A percentile compares a stretch with the other conserved stretches of the same genome.
Evolutionary conservation across 2,797 vertebrate species (phyloP).

Genomic region (Pantherophis vulpinus): DNA sequence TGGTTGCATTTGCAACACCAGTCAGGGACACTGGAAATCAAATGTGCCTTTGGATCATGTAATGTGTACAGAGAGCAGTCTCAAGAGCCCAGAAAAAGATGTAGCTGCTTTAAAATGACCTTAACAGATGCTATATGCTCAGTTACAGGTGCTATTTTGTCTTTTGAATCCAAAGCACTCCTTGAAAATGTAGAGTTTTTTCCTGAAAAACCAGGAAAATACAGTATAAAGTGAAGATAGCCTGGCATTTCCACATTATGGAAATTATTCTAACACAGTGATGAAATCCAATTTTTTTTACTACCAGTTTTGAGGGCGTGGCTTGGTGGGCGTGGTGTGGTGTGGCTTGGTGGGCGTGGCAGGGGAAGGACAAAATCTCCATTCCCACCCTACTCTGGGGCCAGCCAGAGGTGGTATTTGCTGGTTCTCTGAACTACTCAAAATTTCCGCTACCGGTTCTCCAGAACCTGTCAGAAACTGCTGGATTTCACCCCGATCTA

Average conservation of each 20-base stretch:
- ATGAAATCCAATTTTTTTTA: too few species aligned
- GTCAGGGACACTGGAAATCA: background rate
- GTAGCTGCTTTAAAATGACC: background rate
- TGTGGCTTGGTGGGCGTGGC: too few species aligned
- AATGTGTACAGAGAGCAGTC: background rate
- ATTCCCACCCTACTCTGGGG: too few species aligned
- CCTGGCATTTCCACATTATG: background rate
- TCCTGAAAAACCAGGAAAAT: background rate
- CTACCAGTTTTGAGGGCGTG: too few species aligned
- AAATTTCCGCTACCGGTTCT: too few species aligned
- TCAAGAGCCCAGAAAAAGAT: background rate
- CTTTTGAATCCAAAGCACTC: background rate
- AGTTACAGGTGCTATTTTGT: background rate
- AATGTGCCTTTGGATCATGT: background rate
- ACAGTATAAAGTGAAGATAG: background rate
- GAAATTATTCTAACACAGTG: background rate
- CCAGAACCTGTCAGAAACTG: too few species aligned
- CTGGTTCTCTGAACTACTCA: too few species aligned
- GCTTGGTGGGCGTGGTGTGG: too few species aligned
- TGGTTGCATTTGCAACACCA: background rate
- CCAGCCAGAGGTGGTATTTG: too few species aligned
- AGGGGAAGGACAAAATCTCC: too few species aligned
- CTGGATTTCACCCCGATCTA: too few species aligned
- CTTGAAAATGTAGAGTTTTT: background rate
- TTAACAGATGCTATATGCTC: background rate